phyloP scores from a whole-genome alignment of 53 echinoderm and acorn worm genomes.

The Echinarachnius parma region DNA sequence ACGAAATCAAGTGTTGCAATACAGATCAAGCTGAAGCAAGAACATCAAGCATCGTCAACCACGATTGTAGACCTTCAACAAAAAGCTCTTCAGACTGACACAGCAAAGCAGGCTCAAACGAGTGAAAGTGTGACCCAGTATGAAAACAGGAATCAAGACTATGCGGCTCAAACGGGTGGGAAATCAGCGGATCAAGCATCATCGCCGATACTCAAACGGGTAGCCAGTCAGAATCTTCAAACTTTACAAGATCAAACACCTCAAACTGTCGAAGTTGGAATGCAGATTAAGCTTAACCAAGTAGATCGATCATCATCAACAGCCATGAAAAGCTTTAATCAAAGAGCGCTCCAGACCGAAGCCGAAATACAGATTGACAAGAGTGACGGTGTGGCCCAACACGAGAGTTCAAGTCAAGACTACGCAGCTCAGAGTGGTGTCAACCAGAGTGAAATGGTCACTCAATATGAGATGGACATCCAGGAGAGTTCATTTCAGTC shows the following conservation, averaged over 20 bases:
- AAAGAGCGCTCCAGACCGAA: too few relatives aligned
- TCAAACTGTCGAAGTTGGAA: not conserved
- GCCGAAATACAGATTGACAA: too few relatives aligned
- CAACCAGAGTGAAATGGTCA: constrained; percentile 4
- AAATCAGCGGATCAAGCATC: not conserved
- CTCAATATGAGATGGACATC: not conserved
- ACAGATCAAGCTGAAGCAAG: too few relatives aligned
- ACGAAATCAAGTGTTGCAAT: too few relatives aligned
- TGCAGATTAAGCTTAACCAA: not conserved
- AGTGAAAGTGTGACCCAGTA: constrained; percentile 9
- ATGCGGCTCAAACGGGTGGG: not conserved
- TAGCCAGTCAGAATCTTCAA: not conserved
- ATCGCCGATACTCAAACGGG: constrained; percentile 11
- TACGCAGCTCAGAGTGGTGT: constrained; percentile 6
- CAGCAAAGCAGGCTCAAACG: too few relatives aligned
- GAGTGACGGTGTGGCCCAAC: not conserved
- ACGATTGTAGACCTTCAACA: too few relatives aligned
- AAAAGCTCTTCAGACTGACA: too few relatives aligned
- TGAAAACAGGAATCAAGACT: not conserved
- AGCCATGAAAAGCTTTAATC: too few relatives aligned
- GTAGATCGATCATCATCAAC: too few relatives aligned
- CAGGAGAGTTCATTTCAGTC: constrained; percentile 26
- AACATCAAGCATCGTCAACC: too few relatives aligned
- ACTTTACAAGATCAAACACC: not conserved
- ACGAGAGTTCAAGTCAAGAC: constrained; percentile 13